These are phyloP conservation scores for Endomychus coccineus DNA, from an alignment of 2,888 invertebrate genomes.

Conservation along the genomic window DNA sequence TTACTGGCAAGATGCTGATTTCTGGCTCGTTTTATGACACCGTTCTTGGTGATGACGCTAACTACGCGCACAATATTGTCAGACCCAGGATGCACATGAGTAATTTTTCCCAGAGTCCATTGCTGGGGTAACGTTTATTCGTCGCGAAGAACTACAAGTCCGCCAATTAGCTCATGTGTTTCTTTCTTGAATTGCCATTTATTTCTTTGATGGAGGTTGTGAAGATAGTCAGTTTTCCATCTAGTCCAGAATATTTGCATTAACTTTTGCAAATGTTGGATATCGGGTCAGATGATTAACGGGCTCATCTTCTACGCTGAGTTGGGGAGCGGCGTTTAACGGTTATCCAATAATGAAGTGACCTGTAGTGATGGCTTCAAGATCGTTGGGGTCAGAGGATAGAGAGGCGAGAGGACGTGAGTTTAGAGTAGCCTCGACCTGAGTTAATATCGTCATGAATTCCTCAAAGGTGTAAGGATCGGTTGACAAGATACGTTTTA, in stretches of 20 bases:
- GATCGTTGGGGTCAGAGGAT: neutral
- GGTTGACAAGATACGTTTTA: neutral
- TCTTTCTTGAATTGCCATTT: conserved; percentile 4
- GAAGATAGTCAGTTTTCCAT: neutral
- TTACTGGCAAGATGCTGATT: no score
- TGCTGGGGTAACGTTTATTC: neutral
- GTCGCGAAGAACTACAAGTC: conserved; percentile 2
- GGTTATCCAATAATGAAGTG: conserved; percentile 1
- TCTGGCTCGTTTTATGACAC: no score
- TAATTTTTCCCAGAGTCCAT: neutral
- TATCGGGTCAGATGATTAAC: neutral
- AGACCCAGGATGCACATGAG: neutral
- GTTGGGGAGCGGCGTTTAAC: conserved; percentile 1
- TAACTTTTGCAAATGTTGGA: neutral
- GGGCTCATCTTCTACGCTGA: neutral
- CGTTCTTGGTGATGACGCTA: no score
- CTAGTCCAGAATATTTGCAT: conserved; percentile 3
- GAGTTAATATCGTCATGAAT: neutral
- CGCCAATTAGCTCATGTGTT: neutral
- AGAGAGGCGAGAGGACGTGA: neutral
- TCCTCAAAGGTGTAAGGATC: conserved; percentile 1
- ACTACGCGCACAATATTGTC: conserved; percentile 2
- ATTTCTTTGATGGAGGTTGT: conserved; percentile 4
- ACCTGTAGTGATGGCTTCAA: neutral
- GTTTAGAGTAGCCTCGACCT: neutral